Conservation (phyloP, 2,797 vertebrate species). For the Hoplostethus atlanticus region DNA sequence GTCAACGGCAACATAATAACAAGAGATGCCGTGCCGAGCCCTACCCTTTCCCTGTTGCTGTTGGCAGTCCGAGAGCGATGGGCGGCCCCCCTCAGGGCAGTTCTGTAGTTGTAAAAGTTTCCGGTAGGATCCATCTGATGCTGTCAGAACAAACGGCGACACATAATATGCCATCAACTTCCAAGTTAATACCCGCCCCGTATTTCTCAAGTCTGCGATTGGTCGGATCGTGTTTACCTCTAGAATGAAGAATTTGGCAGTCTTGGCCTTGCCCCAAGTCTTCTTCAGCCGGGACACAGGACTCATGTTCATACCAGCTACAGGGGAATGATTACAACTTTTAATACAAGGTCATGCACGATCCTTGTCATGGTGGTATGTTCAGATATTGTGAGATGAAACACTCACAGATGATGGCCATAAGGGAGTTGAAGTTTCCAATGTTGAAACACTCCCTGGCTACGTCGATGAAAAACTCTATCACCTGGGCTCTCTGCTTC, state of each 20-base stretch:
- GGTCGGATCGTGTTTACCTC: constrained; percentile 86
- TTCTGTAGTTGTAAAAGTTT: constrained; percentile 97
- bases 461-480: constrained; percentile 96
- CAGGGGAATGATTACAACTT: neutral
- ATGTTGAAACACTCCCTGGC: constrained; percentile 97
- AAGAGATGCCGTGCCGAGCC: constrained; percentile 10
- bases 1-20: too few species aligned
- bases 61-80: constrained; percentile 93
- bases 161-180: constrained; percentile 34
- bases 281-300: constrained; percentile 96
- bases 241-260: constrained; percentile 95
- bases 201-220: neutral
- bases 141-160: constrained; percentile 72
- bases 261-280: constrained; percentile 97
- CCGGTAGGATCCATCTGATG: constrained; percentile 98
- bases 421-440: constrained; percentile 96
- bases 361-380: neutral
- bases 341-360: neutral
- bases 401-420: constrained; percentile 97
- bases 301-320: constrained; percentile 97
- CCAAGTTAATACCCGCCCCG: neutral
- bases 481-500: constrained; percentile 94
- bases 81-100: constrained; percentile 91
- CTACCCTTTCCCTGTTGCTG: constrained; percentile 93
- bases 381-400: neutral